These are phyloP conservation scores for Bubo bubo DNA, from an alignment of 2,113 vertebrate genomes.

Conservation along the genomic window DNA sequence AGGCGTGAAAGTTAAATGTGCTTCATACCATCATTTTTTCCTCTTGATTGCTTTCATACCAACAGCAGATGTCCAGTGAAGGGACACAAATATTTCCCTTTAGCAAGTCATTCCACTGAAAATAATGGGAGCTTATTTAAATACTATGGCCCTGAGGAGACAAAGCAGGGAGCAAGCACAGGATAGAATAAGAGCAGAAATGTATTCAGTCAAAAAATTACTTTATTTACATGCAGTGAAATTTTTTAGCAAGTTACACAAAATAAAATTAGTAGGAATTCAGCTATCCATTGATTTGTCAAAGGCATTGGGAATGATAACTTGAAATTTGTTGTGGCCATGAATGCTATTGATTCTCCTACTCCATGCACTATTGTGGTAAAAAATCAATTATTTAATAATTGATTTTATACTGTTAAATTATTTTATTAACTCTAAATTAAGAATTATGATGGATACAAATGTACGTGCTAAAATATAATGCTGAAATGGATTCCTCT, in stretches of 20 bases:
- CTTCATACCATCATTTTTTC: slow-evolving; percentile 66
- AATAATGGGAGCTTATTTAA: slow-evolving; percentile 67
- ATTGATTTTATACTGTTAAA: slow-evolving; percentile 69
- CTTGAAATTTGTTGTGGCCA: slow-evolving; percentile 64
- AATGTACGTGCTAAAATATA: slow-evolving; percentile 61
- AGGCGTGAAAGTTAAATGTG: slow-evolving; percentile 68
- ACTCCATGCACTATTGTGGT: slow-evolving; percentile 22
- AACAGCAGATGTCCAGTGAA: slow-evolving; percentile 72
- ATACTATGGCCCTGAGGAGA: slow-evolving; percentile 45
- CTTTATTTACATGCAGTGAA: slow-evolving; percentile 33
- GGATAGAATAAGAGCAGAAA: slow-evolving; percentile 57
- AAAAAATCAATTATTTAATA: slow-evolving; percentile 75
- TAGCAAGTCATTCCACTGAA: slow-evolving; percentile 73
- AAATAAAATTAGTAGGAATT: slow-evolving; percentile 59
- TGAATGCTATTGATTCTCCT: slow-evolving; percentile 64
- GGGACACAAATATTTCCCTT: slow-evolving; percentile 72
- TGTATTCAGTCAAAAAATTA: slow-evolving; percentile 19
- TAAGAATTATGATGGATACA: slow-evolving; percentile 69
- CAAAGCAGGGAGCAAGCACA: background rate
- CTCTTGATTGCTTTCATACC: slow-evolving; percentile 63
- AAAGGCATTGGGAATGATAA: slow-evolving; percentile 47
- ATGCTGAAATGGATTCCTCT: slow-evolving; percentile 58
- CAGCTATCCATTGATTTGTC: slow-evolving; percentile 56
- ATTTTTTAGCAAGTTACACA: slow-evolving; percentile 40
- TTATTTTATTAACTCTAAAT: slow-evolving; percentile 75